These are phyloP conservation scores for Euzetes globulus DNA, from an alignment of 2,888 invertebrate genomes.

Conservation along the genomic window DNA sequence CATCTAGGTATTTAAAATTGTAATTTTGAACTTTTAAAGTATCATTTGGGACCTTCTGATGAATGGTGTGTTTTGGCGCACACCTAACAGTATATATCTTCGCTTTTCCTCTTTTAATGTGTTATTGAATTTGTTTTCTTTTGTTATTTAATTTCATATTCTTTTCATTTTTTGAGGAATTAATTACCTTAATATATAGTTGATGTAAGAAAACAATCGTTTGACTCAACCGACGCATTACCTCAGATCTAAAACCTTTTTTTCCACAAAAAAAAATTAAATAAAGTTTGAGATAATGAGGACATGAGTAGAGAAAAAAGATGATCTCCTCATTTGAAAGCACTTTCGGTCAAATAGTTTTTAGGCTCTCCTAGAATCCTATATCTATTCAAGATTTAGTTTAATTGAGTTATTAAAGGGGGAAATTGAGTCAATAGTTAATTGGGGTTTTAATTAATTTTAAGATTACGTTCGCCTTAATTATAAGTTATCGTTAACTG, in stretches of 20 bases:
- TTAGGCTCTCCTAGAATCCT: neutral
- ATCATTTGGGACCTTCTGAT: too few relatives aligned
- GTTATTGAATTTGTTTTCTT: too few relatives aligned
- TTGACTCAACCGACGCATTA: neutral
- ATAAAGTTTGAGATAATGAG: slow-evolving; percentile 1
- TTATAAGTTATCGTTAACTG: neutral
- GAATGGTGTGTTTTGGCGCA: too few relatives aligned
- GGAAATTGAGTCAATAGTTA: neutral
- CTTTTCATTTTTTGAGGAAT: too few relatives aligned
- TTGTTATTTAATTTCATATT: too few relatives aligned
- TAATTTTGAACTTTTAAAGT: too few relatives aligned
- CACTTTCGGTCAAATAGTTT: neutral
- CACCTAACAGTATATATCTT: too few relatives aligned
- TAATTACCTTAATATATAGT: too few relatives aligned
- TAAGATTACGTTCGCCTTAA: neutral
- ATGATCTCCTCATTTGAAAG: neutral
- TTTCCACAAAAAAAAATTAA: neutral
- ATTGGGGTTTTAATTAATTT: neutral
- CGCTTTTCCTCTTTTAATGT: too few relatives aligned
- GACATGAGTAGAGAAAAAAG: neutral
- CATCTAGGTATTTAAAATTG: too few relatives aligned
- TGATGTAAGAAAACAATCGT: neutral
- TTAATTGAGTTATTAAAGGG: neutral
- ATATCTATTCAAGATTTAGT: neutral
- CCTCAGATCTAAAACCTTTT: neutral